Evolutionary conservation across 2,888 invertebrate species (phyloP), one percentile per base, ranked within the genome.

Genomic region (Beris chalybata): DNA sequence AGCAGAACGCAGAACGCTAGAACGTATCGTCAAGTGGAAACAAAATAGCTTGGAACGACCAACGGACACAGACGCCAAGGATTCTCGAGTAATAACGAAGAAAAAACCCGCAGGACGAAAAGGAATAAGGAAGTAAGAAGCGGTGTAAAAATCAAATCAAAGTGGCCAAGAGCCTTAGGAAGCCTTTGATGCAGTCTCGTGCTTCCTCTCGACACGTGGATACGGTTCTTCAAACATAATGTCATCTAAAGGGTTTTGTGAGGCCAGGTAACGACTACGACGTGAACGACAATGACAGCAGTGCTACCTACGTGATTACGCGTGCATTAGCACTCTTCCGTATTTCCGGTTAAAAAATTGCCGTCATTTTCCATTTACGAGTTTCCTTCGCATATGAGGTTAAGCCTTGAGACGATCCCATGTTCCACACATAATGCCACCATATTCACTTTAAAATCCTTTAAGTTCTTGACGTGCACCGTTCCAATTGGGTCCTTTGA

Each of bases 281-380:
- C 38, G 52, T 29, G 4, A 61, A 22, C 52, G 32, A 30, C 52
- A 32, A 38, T 43, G 22, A 47, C 48, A 59, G 52, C 50, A 61
- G 50, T 30, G 50, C 63, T 56, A 65, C 63, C 63, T 56, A 65
- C 63, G 65, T 65, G 68, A 65, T 66, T 68, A 68, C 65, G 53
- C 53, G 65, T 56, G 53, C 65, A 65, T 67, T 56, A 52, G 52
- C 61, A 59, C 65, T 48, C 61, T 56, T 59, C 65, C 47, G 56
- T 30, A 59, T 61, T 65, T 65, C 65, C 61, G 65, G 54, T 64
- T 43, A 50, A 68, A 47, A 61, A 65, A 68, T 68, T 59, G 54
- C 56, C 65, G 59, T 68, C 65, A 67, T 67, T 65, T 68, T 61
- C 61, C 61, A 61, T 61, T 61, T 38, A 38, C 38, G 38, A 38